Evolutionary conservation across 1,140 invertebrate species (phyloP), one percentile per base, ranked within the genome.

Genomic region (Pseudomyrmex gracilis): DNA sequence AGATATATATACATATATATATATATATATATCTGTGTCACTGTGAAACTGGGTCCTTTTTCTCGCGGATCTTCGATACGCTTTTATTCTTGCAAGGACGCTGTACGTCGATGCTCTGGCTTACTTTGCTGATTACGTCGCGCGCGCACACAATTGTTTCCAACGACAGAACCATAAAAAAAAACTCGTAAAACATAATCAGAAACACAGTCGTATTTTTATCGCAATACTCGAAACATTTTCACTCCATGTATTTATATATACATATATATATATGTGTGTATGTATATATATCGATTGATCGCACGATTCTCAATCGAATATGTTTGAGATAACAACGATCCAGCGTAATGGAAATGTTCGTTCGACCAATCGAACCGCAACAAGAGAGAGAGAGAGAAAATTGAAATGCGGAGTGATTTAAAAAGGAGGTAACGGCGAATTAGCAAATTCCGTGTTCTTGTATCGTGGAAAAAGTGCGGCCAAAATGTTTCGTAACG

Each of bases 51-150:
- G 3, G 20, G 2, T 68, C 13, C 9, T 51, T 9, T 3, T 15
- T 68, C 49, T 53, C 13, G 24, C 17, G 47, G 20, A 10, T n/a
- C 22, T 20, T 7, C 13, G 17, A 57, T 66, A 51, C 8, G 8
- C 12, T 61, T 88, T 88, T 74, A 60, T 85, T 67, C 90, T 95
- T 95, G 55, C 95, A 98, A 97, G 97, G 96, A 24, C 98, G 98
- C 92, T 98, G 98, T 92, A 94, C 98, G 97, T 91, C 94, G 98
- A 55, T 98, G 98, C 90, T 92, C 96, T 53, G 96, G 96, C 96
- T 98, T 7, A 85, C 95, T 9, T 98, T 98, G 93, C 95, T 98
- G n/a, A 94, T 97, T 71, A 97, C 97, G 89, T 96, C 97, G 91
- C 98, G 98, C 90, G 34, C 97, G 91, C 98, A 98, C 90, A 95